A percentile compares a stretch with the other conserved stretches of the same genome.
Evolutionary conservation across 2,113 vertebrate genomes (phyloP).

Genomic region (Struthidea cinerea): DNA sequence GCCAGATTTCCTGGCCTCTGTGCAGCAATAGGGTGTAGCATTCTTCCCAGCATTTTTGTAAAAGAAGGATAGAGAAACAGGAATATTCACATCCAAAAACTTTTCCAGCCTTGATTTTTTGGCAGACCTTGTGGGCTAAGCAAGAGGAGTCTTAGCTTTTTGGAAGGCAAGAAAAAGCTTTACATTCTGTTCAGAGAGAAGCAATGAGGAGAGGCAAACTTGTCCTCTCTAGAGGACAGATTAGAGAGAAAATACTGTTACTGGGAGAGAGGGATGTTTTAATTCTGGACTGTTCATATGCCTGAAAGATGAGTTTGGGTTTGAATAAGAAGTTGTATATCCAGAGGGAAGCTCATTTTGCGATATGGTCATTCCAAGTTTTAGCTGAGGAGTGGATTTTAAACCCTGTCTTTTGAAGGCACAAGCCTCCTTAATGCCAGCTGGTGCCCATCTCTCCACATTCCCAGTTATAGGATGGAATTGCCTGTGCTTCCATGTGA

Average conservation of each 20-base stretch:
- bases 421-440: neutral
- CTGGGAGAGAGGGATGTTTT: neutral
- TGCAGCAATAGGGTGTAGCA: neutral
- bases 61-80: neutral
- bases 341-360: neutral
- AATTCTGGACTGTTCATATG: neutral
- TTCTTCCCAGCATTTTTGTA: neutral
- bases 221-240: neutral
- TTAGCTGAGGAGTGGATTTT: neutral
- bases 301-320: neutral
- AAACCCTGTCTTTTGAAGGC: neutral
- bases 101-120: neutral
- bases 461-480: neutral
- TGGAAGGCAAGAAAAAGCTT: neutral
- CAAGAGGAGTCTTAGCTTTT: neutral
- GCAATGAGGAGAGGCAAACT: neutral
- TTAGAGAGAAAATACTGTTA: neutral
- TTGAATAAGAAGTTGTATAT: neutral
- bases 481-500: neutral
- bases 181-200: neutral
- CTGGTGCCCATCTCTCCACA: neutral
- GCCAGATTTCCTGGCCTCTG: neutral
- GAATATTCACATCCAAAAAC: neutral
- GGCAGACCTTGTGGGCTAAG: neutral
- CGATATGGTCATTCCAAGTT: neutral